Conservation (phyloP, 30 jellyfish, hydroid and myxozoan species). For the Pelagia noctiluca region DNA sequence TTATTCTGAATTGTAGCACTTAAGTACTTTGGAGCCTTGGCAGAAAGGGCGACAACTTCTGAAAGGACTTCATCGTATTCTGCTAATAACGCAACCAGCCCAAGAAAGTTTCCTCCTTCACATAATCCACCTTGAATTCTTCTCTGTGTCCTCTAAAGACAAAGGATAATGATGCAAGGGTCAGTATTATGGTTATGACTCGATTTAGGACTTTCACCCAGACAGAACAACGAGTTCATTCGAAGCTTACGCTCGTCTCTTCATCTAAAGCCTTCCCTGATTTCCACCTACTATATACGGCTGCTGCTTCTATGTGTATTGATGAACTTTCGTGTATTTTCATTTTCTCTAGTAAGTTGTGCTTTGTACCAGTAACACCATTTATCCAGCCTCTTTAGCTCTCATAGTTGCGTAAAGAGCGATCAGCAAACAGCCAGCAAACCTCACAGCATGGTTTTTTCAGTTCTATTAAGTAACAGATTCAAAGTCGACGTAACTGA, state of each 20-base stretch:
- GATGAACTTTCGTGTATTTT: neutral
- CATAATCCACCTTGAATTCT: constrained; percentile 27
- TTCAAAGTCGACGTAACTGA: constrained; percentile 44
- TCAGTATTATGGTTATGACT: constrained; percentile 32
- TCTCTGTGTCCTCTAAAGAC: constrained; percentile 53
- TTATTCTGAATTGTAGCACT: constrained; percentile 53
- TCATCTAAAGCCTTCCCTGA: no score
- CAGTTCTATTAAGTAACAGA: constrained; percentile 43
- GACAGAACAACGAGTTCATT: constrained; percentile 33
- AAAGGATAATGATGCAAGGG: constrained; percentile 24
- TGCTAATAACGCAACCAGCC: constrained; percentile 50
- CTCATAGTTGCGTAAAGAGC: constrained; percentile 11
- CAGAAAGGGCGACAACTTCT: constrained; percentile 46
- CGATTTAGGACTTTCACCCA: constrained; percentile 56
- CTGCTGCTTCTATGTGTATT: constrained; percentile 10
- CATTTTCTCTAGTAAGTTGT: constrained; percentile 9
- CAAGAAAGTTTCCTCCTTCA: constrained; percentile 64
- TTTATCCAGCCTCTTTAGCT: constrained; percentile 25
- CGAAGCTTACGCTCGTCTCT: constrained; percentile 20
- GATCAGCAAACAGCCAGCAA: constrained; percentile 61
- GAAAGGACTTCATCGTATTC: constrained; percentile 51
- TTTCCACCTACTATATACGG: no score
- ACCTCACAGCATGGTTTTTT: constrained; percentile 48
- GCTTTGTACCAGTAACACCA: neutral
- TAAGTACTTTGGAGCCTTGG: constrained; percentile 42